Evolutionary conservation across 1,140 invertebrate species (phyloP).

Genomic region (Drepana arcuata): DNA sequence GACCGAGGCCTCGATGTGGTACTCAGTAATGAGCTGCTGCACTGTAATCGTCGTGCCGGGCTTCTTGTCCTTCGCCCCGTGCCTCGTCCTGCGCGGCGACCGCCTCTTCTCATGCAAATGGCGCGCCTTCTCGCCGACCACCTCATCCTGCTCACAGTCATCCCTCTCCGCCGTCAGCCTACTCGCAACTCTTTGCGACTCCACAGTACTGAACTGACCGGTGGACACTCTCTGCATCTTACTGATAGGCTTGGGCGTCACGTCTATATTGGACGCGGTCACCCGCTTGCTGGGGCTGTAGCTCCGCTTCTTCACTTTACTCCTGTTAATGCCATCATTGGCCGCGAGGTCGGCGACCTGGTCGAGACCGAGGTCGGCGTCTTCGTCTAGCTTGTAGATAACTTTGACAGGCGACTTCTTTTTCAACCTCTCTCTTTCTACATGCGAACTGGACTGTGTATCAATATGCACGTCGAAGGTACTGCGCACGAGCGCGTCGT

Average conservation of each 20-base stretch:
- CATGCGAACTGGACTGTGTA: background rate
- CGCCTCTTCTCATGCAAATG: too few species aligned
- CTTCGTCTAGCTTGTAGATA: constrained; percentile 27
- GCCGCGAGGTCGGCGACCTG: constrained; percentile 25
- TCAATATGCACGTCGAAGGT: constrained; percentile 19
- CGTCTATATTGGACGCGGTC: constrained; percentile 6
- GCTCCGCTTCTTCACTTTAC: constrained; percentile 26
- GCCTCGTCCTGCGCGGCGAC: too few species aligned
- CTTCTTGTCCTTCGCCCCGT: constrained; percentile 13
- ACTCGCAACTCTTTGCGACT: too few species aligned
- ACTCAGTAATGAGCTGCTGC: constrained; percentile 28
- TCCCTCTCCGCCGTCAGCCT: too few species aligned
- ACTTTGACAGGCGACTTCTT: constrained; percentile 22
- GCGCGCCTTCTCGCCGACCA: too few species aligned
- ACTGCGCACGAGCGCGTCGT: constrained; percentile 24
- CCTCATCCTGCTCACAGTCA: too few species aligned
- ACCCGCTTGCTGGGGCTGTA: constrained; percentile 24
- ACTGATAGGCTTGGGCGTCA: constrained; percentile 39
- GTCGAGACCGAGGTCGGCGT: constrained; percentile 9
- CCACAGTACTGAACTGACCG: too few species aligned
- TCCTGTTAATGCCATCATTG: constrained; percentile 15
- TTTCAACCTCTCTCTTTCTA: constrained; percentile 8
- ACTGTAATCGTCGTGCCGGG: constrained; percentile 15
- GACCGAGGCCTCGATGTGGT: constrained; percentile 7
- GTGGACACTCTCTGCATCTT: constrained; percentile 46